Base-by-base conservation (phyloP, 2,113 vertebrate species). In the Ranitomeya variabilis region DNA sequence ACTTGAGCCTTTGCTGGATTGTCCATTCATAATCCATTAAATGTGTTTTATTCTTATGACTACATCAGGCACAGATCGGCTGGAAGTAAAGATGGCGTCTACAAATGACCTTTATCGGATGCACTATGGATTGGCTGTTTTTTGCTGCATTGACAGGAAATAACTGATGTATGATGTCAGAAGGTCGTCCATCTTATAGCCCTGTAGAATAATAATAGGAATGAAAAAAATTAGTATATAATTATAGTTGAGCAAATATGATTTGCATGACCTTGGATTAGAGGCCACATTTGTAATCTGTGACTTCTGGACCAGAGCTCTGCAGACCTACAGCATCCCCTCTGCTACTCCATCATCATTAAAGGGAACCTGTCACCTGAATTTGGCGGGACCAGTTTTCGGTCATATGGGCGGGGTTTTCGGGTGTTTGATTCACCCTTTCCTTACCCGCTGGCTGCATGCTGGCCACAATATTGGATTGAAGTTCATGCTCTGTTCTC, bases 181-280 rank as follows among this genome's bases (percentile, higher is more conserved):
- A 57, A 99, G 95, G 91, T 99, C 98, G 0, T 99, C 98, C 95
- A 99, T 99, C 94, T 99, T 99, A 95, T 99, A 99, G 86, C 98
- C 98, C 98, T 99, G 91, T 45, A 59, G 15, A 19, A 62, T 62
- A 54, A 77, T 11, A 85, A 83, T 45, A 45, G 37, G 3, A 45
- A 45, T 45, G 11, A 64, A n/a, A 16, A 19, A 83, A 12, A 62
- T 64, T 82, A 64, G 18, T 23, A 54, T 52, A 12, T 21, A 83
- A 54, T 69, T 45, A 45, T 45, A 45, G 37, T 45, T 45, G 37
- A 45, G 37, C 37, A 45, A 45, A 45, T 45, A 45, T 4, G 37
- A 45, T 45, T 45, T 45, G 3, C 37, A 45, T 45, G 37, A 31
- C 26, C 26, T 31, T 31, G 26, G 26, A 31, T 31, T 31, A 31